These are phyloP conservation scores for Cephus rjabovi DNA, from an alignment of 2,888 invertebrate genomes.

Conservation along the genomic window DNA sequence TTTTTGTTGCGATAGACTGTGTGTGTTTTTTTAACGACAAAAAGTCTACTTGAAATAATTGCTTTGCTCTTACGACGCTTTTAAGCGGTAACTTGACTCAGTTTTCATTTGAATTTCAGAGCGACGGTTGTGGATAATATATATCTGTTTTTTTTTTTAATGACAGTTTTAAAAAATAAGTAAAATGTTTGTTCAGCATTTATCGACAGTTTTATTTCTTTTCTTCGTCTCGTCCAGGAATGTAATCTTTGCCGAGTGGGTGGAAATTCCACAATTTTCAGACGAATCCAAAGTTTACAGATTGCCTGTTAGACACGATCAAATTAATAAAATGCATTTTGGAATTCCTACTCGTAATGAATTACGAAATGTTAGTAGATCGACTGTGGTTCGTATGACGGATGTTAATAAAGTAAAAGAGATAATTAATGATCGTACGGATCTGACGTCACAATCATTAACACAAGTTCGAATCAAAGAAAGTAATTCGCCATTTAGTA, in stretches of 20 bases:
- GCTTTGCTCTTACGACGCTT: conserved; percentile 22
- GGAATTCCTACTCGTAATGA: not conserved
- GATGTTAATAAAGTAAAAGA: not conserved
- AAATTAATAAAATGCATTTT: not conserved
- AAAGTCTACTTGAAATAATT: conserved; percentile 56
- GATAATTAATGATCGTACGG: not conserved
- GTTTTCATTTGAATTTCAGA: not conserved
- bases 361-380: conserved; percentile 2
- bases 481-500: not conserved
- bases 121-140: not conserved
- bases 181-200: not conserved
- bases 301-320: conserved; percentile 19
- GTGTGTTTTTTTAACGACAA: not conserved
- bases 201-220: not conserved
- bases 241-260: conserved; percentile 48
- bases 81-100: not conserved
- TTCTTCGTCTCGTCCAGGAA: not conserved
- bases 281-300: conserved; percentile 54
- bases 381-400: not conserved
- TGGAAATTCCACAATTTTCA: conserved; percentile 62
- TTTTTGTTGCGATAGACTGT: not conserved
- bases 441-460: not conserved
- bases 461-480: not conserved
- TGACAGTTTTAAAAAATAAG: not conserved
- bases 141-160: not conserved